These are phyloP conservation scores for Leptosomus discolor DNA, from an alignment of 2,113 vertebrate genomes.

Conservation along the genomic window DNA sequence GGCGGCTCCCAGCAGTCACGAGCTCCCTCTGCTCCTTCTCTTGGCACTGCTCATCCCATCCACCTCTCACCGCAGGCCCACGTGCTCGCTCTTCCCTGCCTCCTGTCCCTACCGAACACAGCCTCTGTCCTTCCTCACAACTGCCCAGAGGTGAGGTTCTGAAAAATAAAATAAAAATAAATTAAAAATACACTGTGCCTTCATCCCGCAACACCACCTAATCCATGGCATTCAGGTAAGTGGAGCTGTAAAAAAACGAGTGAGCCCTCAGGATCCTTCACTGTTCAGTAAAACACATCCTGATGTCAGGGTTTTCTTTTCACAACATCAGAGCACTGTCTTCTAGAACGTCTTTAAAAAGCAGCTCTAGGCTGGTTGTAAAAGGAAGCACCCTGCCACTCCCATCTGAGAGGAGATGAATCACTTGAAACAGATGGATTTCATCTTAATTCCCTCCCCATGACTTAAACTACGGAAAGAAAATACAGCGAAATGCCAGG, in stretches of 20 bases:
- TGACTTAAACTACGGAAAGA: neutral
- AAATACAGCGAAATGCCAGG: slow-evolving; percentile 24
- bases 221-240: neutral
- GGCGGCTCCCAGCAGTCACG: neutral
- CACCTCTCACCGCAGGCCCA: neutral
- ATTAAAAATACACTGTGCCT: neutral
- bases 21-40: neutral
- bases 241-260: neutral
- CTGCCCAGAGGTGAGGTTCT: neutral
- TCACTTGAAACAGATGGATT: slow-evolving; percentile 33
- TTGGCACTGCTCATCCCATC: neutral
- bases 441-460: slow-evolving; percentile 17
- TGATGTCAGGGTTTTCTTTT: neutral
- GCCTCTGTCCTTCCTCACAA: neutral
- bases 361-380: neutral
- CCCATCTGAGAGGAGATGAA: slow-evolving; percentile 40
- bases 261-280: neutral
- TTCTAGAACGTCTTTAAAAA: neutral
- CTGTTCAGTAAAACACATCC: neutral
- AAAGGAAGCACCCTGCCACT: slow-evolving; percentile 35
- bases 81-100: neutral
- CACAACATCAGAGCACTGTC: neutral
- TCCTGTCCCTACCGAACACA: neutral
- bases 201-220: neutral
- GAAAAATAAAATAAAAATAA: neutral